Evolutionary conservation across 2,888 invertebrate species (phyloP), one percentile per base, ranked within the genome.

Genomic region (Tachina fera): DNA sequence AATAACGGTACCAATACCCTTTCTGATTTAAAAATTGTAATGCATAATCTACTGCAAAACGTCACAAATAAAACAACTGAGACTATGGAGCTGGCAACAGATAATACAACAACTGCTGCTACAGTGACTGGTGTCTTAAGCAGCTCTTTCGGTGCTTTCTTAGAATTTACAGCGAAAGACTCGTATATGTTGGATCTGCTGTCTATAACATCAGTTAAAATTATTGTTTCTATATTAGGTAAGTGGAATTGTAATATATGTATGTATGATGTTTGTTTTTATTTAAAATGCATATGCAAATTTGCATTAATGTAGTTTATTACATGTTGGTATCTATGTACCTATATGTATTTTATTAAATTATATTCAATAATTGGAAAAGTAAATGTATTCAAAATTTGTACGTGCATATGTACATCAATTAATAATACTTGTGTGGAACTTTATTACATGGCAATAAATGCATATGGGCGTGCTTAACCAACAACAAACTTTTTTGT

Each of bases 221-320:
- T 96, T 92, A 89, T 95, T 75, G 92, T 95, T 82, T 96, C 96
- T 92, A 94, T 95, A 90, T 92, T 95, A 91, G 96, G 96, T 96
- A 90, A 93, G 94, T 92, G 58, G 3, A 61, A 41, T 10, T n/a
- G 43, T 43, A 16, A 60, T 61, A 11, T 9, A 39, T 61, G n/a
- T n/a, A n/a, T n/a, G n/a, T n/a, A 16, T 31, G 31, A 6, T 31
- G 6, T 31, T 31, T 31, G 5, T 31, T 6, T 31, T 31, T 31
- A 31, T 31, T 6, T 31, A 6, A 5, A 31, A 31, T 31, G 5
- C 31, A 6, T 31, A 31, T 31, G 31, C 0, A 31, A 5, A 6
- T 31, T 6, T 31, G 31, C 31, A 31, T 31, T 31, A 31, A 31
- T 31, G 6, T 31, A 31, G 4, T 31, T 4, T 4, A 31, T 31